Evolutionary conservation across 2,113 vertebrate genomes (phyloP).

Genomic region (Danio rerio): GRCz12tu NC_133190.1:14472001-14472500

Average conservation of each 20-base stretch:
- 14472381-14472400: not conserved
- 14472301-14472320: not conserved
- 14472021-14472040: too few relatives aligned
- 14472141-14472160: not conserved
- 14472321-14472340: not conserved
- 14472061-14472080: not conserved
- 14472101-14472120: not conserved
- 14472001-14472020: too few relatives aligned
- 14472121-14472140: not conserved
- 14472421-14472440: constrained; percentile 6
- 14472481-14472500: not conserved
- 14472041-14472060: not conserved
- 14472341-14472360: not conserved
- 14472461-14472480: not conserved
- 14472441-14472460: constrained; percentile 1
- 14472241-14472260: not conserved
- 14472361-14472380: not conserved
- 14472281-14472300: not conserved
- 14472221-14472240: not conserved
- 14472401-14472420: not conserved
- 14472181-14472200: constrained; percentile 13
- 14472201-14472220: constrained; percentile 2
- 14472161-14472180: not conserved
- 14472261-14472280: not conserved
- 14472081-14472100: not conserved